Evolutionary conservation across 2,888 invertebrate species (phyloP), one percentile per base, ranked within the genome.

Genomic region (Lycocerus yunnanus): DNA sequence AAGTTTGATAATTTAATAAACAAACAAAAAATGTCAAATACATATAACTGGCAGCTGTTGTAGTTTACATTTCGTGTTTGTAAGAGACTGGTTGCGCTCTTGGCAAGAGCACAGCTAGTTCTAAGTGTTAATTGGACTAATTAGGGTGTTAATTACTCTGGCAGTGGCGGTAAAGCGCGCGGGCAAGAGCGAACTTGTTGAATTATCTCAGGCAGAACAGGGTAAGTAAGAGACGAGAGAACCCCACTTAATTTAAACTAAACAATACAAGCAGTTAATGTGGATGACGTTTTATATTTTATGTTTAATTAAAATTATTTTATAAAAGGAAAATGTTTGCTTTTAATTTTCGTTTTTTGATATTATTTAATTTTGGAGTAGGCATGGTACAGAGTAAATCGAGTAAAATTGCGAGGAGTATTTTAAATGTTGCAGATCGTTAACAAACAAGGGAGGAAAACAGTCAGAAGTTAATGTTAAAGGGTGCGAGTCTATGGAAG

Each of bases 61-160:
- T 75, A 75, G 75, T 75, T 75, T 75, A 75, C 72, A 75, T 75
- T 73, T 76, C 71, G 71, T 73, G 76, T 76, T 76, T 76, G 73
- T 70, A 76, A 69, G 76, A 73, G 72, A 69, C 71, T 70, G 75
- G 73, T 76, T 73, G 73, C 73, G 71, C 76, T 76, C 73, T 73
- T 73, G 73, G 73, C 71, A 69, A 73, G 75, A 72, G 69, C 72
- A 75, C 75, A 72, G 75, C 75, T 75, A 75, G 75, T 69, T 75
- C 69, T 69, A 70, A 76, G 75, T 77, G 78, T 76, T 78, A 78
- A 78, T 78, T 78, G 76, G 75, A 73, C 76, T 75, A 78, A 78
- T 78, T 78, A 76, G 76, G 71, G 75, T 76, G 67, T 76, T 78
- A 78, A 77, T 78, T 77, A 77, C 78, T 77, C 71, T 70, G 74